Conservation (phyloP, 2,113 vertebrate species). For the Okapia johnstoni region DNA sequence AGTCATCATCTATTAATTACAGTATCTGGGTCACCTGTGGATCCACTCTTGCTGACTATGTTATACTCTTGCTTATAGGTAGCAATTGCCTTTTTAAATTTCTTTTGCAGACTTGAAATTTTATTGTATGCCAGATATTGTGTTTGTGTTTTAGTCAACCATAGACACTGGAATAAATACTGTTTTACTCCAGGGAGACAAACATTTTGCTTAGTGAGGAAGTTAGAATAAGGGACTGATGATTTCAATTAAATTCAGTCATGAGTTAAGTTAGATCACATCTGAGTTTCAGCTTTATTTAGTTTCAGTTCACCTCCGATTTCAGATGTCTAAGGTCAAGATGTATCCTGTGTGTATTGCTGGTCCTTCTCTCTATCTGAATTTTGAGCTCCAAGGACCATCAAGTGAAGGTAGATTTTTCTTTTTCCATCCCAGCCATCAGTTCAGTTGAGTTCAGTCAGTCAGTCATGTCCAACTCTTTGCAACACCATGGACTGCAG, state of each 20-base stretch:
- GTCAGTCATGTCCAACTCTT: background rate
- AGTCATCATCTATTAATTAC: background rate
- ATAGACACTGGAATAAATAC: background rate
- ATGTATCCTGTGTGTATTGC: background rate
- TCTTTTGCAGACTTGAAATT: background rate
- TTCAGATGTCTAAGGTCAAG: background rate
- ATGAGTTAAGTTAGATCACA: background rate
- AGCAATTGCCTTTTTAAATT: background rate
- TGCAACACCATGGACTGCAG: background rate
- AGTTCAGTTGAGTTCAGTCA: background rate
- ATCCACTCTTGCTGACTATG: background rate
- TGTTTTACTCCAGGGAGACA: background rate
- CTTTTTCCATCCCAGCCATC: background rate
- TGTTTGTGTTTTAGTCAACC: background rate
- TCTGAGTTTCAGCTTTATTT: background rate
- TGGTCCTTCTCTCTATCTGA: background rate
- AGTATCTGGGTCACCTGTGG: background rate
- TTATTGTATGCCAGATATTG: background rate
- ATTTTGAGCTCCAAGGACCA: background rate
- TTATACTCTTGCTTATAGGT: background rate
- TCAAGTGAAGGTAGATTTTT: background rate
- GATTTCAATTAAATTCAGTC: background rate
- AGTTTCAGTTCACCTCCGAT: background rate
- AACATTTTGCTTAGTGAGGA: background rate
- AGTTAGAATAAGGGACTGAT: background rate